Evolutionary conservation across 2,113 vertebrate species (phyloP).

Genomic region (Merops nubicus): DNA sequence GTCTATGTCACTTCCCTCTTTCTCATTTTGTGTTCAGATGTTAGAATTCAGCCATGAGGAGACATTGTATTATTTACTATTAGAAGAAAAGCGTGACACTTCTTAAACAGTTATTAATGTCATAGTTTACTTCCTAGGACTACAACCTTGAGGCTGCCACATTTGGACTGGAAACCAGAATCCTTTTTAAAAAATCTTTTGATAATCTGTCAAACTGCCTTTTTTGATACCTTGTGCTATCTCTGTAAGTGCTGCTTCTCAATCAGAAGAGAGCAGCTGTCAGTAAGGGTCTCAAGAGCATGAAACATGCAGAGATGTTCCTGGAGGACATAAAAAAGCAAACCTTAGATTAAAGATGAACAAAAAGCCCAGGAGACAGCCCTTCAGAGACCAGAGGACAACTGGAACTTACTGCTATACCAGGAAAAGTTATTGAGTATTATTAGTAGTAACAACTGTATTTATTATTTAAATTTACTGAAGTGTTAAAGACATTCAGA

Average conservation of each 20-base stretch:
- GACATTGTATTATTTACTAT: not conserved
- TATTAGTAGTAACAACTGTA: not conserved
- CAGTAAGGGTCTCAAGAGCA: not conserved
- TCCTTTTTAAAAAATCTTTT: not conserved
- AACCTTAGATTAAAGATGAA: not conserved
- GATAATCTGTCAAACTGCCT: not conserved
- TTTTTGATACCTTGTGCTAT: not conserved
- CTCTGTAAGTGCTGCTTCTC: not conserved
- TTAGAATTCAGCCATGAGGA: not conserved
- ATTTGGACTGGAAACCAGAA: not conserved
- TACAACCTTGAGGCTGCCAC: not conserved
- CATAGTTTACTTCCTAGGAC: not conserved
- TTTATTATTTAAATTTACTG: not conserved
- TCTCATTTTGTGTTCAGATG: not conserved
- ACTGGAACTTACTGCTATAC: not conserved
- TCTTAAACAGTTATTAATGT: not conserved
- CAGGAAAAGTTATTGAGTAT: not conserved
- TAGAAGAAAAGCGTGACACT: not conserved
- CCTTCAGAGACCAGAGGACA: not conserved
- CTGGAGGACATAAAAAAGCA: not conserved
- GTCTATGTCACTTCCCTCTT: accelerated
- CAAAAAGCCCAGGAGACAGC: not conserved
- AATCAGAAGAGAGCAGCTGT: not conserved
- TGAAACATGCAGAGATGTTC: not conserved
- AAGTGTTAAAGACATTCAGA: not conserved